phyloP scores from a whole-genome alignment of 2,888 invertebrate genomes.

The Heliconius sara region DNA sequence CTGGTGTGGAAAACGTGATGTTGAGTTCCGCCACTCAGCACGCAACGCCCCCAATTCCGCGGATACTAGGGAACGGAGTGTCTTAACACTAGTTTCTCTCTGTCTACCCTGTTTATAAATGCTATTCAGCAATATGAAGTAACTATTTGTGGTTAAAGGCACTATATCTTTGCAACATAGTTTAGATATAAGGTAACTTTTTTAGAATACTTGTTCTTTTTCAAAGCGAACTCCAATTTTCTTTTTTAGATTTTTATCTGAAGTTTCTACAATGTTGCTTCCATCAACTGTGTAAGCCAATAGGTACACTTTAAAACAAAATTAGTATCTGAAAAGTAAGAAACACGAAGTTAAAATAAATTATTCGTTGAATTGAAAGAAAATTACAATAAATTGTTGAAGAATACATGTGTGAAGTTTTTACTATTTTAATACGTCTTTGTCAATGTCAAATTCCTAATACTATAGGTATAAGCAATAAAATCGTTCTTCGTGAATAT shows the following conservation, averaged over 20 bases:
- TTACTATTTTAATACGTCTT: no score
- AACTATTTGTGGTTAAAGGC: neutral
- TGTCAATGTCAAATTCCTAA: no score
- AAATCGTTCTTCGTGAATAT: neutral
- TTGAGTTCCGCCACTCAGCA: no score
- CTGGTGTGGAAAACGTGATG: no score
- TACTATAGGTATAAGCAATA: neutral
- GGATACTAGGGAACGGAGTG: no score
- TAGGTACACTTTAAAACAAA: neutral
- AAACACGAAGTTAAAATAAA: neutral
- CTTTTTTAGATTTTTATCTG: constrained; percentile 27
- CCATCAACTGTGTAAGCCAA: constrained; percentile 19
- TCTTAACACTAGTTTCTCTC: no score
- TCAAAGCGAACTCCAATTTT: constrained; percentile 23
- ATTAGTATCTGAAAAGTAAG: neutral
- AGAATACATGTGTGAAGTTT: no score
- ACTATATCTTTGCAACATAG: neutral
- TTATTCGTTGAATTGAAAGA: neutral
- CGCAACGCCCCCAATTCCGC: no score
- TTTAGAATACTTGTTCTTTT: constrained; percentile 6
- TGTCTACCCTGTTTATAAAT: neutral
- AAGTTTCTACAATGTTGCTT: constrained; percentile 32
- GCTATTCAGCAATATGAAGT: neutral
- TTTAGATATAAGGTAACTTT: neutral
- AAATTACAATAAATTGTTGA: neutral